Conservation (phyloP, 37 sponge, comb jelly and placozoan genomes). For the Mnemiopsis leidyi region DNA sequence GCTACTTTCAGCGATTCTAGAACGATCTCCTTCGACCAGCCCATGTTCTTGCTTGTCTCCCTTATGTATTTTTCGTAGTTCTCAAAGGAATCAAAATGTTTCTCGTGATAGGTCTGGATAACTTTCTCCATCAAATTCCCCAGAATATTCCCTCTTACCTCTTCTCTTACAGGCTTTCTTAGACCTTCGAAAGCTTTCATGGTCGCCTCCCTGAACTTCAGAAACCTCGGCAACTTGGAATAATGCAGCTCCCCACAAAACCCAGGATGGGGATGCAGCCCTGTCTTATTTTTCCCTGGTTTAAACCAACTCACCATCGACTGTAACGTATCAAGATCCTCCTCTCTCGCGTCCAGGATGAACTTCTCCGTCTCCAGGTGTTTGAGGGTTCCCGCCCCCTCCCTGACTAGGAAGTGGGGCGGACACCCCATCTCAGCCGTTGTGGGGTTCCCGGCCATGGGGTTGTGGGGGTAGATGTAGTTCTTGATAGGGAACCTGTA, state of each 20-base stretch:
- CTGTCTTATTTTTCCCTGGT: background rate
- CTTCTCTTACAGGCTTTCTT: background rate
- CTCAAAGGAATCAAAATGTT: background rate
- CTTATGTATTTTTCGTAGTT: background rate
- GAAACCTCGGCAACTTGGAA: background rate
- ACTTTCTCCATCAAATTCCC: background rate
- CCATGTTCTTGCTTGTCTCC: background rate
- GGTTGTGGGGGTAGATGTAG: background rate
- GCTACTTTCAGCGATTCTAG: background rate
- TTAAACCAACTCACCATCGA: background rate
- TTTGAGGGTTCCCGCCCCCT: background rate
- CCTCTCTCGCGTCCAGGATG: background rate
- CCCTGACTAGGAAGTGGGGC: background rate
- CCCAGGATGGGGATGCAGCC: background rate
- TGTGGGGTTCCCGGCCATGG: background rate
- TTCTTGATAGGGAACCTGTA: constrained; percentile 23
- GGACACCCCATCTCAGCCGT: background rate
- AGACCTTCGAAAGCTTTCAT: background rate
- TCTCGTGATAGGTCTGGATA: background rate
- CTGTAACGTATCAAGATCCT: background rate
- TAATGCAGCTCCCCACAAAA: background rate
- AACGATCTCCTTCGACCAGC: background rate
- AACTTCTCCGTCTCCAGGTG: background rate
- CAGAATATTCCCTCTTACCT: background rate
- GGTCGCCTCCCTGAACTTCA: background rate